phyloP scores from a whole-genome alignment of 2,113 vertebrate species.

The Centrocercus urophasianus region DNA sequence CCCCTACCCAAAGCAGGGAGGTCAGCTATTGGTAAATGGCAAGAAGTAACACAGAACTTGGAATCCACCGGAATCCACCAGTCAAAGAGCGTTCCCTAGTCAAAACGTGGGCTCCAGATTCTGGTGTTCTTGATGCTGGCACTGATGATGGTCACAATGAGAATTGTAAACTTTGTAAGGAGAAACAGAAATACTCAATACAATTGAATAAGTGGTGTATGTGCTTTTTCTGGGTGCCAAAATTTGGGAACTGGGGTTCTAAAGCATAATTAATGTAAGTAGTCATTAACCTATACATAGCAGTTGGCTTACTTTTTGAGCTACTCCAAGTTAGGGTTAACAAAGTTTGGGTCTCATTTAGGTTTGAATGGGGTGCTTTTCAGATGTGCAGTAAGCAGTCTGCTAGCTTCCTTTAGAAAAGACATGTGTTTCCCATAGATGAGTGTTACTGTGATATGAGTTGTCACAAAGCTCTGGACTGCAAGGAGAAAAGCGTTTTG shows the following conservation, averaged over 20 bases:
- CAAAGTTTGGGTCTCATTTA: not conserved
- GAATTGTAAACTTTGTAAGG: not conserved
- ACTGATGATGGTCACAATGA: not conserved
- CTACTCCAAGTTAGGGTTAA: not conserved
- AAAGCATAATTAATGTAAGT: not conserved
- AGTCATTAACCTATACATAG: not conserved
- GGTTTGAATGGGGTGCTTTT: not conserved
- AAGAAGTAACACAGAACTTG: not conserved
- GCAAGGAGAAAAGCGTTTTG: not conserved
- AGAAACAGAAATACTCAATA: not conserved
- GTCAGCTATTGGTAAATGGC: not conserved
- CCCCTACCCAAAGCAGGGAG: not conserved
- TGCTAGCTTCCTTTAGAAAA: not conserved
- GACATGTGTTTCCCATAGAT: not conserved
- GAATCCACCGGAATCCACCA: not conserved
- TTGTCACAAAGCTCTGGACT: not conserved
- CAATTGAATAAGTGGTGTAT: rapidly evolving
- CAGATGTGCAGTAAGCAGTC: not conserved
- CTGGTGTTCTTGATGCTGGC: not conserved
- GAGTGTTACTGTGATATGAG: not conserved
- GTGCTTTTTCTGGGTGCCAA: not conserved
- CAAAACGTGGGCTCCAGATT: not conserved
- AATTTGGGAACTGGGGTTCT: not conserved
- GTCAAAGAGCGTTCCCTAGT: not conserved
- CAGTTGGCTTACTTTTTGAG: not conserved